Base-by-base conservation (phyloP, 2,888 invertebrate genomes). In the Sarcophaga rosellei region DNA sequence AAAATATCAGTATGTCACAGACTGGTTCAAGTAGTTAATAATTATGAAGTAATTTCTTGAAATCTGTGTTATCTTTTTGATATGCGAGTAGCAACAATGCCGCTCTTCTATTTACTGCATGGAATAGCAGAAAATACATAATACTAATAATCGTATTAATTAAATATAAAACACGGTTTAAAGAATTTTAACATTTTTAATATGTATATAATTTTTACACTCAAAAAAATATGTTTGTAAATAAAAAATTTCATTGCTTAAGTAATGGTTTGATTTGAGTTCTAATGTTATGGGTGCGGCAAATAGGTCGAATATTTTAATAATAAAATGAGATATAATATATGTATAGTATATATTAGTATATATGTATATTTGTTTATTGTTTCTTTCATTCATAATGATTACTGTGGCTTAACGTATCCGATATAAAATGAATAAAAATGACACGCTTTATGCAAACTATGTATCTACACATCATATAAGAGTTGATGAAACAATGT, bases 1-100 rank as follows among this genome's bases (percentile, higher is more conserved):
- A 69, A 78, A 77, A 78, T 21, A 53, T 53, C 53, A 53, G 10
- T 53, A 53, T 53, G 53, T 53, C 53, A 53, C 53, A 15, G 53
- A 53, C 53, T 53, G 53, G 53, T 53, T 53, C 53, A 53, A 53
- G 53, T 53, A 53, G 53, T 15, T 53, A 2, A 53, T 53, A 15
- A 53, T 53, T 53, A 53, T 53, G 53, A 53, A 53, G 53, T 17
- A 53, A 53, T 17, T 53, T 53, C 15, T 35, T 35, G 35, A 35
- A 35, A 35, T 35, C 35, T 35, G 8, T 35, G 8, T 35, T 2
- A 35, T 35, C 35, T 35, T 10, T 10, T 35, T 35, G 35, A 35
- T n/a, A n/a, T 2, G 35, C 0, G 35, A 35, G 35, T 35, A 35
- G 35, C 35, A 35, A 35, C 35, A 35, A 35, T 35, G 35, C 35